phyloP scores from a whole-genome alignment of 2,797 vertebrate species.

The Streptopelia turtur region DNA sequence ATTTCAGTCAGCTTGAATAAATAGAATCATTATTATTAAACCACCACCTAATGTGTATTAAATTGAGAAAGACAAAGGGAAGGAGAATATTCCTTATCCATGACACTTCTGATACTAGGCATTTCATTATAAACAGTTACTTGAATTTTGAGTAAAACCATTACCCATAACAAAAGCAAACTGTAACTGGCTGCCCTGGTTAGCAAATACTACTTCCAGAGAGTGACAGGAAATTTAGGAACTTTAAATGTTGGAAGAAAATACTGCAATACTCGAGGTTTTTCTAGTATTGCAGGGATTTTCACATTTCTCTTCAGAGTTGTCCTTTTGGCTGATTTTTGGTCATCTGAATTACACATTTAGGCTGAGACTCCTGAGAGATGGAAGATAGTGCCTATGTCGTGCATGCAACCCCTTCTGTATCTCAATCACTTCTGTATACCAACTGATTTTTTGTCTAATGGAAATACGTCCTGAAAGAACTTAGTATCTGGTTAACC shows the following conservation, averaged over 20 bases:
- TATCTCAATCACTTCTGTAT: no score
- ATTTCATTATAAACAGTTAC: not conserved
- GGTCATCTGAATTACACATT: not conserved
- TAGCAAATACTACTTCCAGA: not conserved
- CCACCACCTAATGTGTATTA: not conserved
- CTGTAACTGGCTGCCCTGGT: not conserved
- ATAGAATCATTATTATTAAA: not conserved
- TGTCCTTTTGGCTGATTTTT: not conserved
- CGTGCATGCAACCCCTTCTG: not conserved
- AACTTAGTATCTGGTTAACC: not conserved
- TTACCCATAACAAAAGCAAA: not conserved
- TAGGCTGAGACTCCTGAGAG: not conserved
- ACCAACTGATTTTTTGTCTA: not conserved
- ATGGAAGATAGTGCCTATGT: not conserved
- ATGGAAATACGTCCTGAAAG: not conserved
- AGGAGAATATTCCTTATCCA: not conserved
- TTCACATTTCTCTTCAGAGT: not conserved
- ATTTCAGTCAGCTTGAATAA: not conserved
- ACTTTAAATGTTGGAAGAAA: not conserved
- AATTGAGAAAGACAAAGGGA: not conserved
- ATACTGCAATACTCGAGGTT: not conserved
- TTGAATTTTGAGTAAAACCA: not conserved
- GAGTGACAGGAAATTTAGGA: not conserved
- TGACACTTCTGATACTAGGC: not conserved
- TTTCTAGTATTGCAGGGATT: not conserved